phyloP scores from a whole-genome alignment of 2,888 invertebrate species.

The Torymus texanus region DNA sequence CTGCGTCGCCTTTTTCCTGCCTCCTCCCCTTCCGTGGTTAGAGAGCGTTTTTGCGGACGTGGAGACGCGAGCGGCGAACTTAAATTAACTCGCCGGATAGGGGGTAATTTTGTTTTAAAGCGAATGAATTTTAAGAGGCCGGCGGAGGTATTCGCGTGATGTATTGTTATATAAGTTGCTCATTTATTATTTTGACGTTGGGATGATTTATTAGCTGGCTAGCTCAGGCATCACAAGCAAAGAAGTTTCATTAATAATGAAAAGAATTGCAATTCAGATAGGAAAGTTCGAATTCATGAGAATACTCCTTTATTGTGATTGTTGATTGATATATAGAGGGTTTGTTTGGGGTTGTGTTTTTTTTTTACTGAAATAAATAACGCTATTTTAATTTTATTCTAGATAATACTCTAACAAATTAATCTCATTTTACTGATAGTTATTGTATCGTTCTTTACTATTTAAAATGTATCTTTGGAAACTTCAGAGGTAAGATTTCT shows the following conservation, averaged over 20 bases:
- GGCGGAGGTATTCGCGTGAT: background rate
- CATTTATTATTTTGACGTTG: constrained; percentile 1
- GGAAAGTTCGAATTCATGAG: no score
- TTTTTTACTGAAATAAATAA: no score
- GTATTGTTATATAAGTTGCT: constrained; percentile 5
- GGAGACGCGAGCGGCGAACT: constrained; percentile 12
- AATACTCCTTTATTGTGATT: no score
- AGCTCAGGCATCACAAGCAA: background rate
- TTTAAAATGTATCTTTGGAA: no score
- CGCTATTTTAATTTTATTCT: no score
- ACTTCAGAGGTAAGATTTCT: no score
- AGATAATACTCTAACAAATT: no score
- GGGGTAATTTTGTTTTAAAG: constrained; percentile 27
- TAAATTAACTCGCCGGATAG: constrained; percentile 45
- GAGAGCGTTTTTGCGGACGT: constrained; percentile 1
- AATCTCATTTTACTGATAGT: no score
- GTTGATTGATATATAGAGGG: no score
- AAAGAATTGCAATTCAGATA: background rate
- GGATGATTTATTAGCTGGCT: background rate
- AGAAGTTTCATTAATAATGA: background rate
- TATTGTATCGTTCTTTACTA: no score
- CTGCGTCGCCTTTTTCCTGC: background rate
- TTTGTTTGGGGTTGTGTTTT: no score
- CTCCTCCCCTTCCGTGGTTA: background rate
- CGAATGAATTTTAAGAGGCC: constrained; percentile 49